Conservation (phyloP, 2,888 invertebrate species). For the Calameuta idolon region DNA sequence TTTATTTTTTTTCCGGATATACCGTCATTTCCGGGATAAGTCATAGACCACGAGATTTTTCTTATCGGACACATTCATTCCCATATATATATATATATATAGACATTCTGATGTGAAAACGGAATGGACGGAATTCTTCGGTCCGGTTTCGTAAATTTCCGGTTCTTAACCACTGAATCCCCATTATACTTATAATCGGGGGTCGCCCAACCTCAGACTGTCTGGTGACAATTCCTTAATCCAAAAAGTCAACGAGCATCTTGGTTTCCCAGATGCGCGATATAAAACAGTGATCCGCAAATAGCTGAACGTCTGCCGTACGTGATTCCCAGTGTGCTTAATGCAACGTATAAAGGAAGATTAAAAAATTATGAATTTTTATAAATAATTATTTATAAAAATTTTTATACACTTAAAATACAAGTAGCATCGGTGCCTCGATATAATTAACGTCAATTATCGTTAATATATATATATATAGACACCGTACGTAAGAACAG, state of each 20-base stretch:
- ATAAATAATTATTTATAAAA: too few relatives aligned
- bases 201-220: too few relatives aligned
- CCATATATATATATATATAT: background rate
- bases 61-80: background rate
- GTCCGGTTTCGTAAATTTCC: background rate
- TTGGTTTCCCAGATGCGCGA: too few relatives aligned
- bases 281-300: too few relatives aligned
- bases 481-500: constrained; percentile 18
- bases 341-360: too few relatives aligned
- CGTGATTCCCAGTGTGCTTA: too few relatives aligned
- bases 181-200: too few relatives aligned
- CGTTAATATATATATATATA: constrained; percentile 7
- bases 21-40: background rate
- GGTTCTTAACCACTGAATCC: background rate
- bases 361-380: background rate
- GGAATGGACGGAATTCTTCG: background rate
- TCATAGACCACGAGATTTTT: background rate
- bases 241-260: too few relatives aligned
- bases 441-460: background rate
- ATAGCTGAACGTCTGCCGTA: too few relatives aligned
- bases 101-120: background rate
- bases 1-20: background rate
- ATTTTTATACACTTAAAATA: background rate
- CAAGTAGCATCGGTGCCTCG: background rate
- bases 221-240: too few relatives aligned